phyloP scores from a whole-genome alignment of 2,888 invertebrate species.

The Ptychoptera contaminata region DNA sequence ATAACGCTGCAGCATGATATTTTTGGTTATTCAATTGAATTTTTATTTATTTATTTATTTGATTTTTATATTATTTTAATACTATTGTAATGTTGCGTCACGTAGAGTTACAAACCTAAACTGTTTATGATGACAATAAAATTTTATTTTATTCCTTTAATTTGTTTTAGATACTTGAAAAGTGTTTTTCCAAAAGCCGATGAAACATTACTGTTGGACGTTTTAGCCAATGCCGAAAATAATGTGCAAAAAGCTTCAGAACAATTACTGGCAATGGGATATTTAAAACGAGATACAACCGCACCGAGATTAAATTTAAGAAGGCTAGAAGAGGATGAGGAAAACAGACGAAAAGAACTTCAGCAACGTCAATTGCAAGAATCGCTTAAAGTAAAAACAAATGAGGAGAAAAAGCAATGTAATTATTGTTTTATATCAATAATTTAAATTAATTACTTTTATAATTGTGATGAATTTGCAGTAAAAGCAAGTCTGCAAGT shows the following conservation, averaged over 20 bases:
- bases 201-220: slow-evolving; percentile 70
- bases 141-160: not conserved
- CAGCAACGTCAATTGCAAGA: slow-evolving; percentile 19
- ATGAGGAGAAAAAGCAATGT: slow-evolving; percentile 55
- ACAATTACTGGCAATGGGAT: slow-evolving; percentile 63
- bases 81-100: not conserved
- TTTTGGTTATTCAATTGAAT: not conserved
- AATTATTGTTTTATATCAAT: slow-evolving; percentile 7
- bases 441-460: not conserved
- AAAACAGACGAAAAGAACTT: slow-evolving; percentile 9
- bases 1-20: too few species aligned
- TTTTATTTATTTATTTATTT: slow-evolving; percentile 12
- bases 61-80: slow-evolving; percentile 10
- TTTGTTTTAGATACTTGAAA: slow-evolving; percentile 61
- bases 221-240: slow-evolving; percentile 72
- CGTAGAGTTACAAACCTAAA: too few species aligned
- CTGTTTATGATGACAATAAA: not conserved
- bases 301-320: slow-evolving; percentile 36
- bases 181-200: slow-evolving; percentile 82
- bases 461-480: slow-evolving; percentile 24
- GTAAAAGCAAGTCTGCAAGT: slow-evolving; percentile 54
- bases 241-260: slow-evolving; percentile 82
- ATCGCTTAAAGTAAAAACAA: slow-evolving; percentile 43
- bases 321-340: slow-evolving; percentile 17
- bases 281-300: slow-evolving; percentile 59